Conservation (phyloP, 2,797 vertebrate species). For the Acipenser ruthenus region DNA sequence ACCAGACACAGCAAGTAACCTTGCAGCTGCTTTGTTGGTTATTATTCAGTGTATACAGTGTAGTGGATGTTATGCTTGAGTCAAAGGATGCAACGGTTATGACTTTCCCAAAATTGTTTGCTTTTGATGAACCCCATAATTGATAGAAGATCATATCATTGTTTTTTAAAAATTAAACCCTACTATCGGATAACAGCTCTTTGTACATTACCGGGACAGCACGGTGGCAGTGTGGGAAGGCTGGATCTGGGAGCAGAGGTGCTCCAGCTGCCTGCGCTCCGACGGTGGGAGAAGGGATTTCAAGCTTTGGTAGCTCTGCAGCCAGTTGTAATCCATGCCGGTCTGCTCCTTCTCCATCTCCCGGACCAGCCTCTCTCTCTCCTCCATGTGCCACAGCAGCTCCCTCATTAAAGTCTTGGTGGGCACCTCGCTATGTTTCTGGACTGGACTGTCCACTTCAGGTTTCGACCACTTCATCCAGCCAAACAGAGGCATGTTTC, state of each 20-base stretch:
- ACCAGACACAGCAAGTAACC: too few relatives aligned
- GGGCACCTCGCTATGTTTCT: slow-evolving; percentile 41
- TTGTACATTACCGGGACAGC: slow-evolving; percentile 71
- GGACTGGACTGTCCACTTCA: slow-evolving; percentile 40
- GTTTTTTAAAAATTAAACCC: too few relatives aligned
- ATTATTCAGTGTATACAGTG: too few relatives aligned
- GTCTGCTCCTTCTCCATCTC: slow-evolving; percentile 65
- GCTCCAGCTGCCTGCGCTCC: slow-evolving; percentile 75
- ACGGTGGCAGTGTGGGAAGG: slow-evolving; percentile 65
- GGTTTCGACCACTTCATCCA: slow-evolving; percentile 75
- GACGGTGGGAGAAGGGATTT: slow-evolving; percentile 66
- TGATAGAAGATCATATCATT: too few relatives aligned
- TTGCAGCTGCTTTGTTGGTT: too few relatives aligned
- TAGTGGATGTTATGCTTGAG: too few relatives aligned
- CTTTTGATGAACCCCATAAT: too few relatives aligned
- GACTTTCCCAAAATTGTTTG: too few relatives aligned
- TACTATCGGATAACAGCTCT: too few relatives aligned
- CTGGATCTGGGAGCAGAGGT: slow-evolving; percentile 75
- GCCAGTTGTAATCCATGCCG: slow-evolving; percentile 56
- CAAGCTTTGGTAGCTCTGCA: slow-evolving; percentile 59
- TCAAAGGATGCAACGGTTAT: too few relatives aligned
- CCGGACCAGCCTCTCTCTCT: slow-evolving; percentile 61
- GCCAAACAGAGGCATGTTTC: slow-evolving; percentile 70
- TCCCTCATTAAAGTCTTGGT: slow-evolving; percentile 69
- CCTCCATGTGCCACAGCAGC: slow-evolving; percentile 78